phyloP scores from a whole-genome alignment of 2,888 invertebrate genomes.

The Ephialtes manifestator region DNA sequence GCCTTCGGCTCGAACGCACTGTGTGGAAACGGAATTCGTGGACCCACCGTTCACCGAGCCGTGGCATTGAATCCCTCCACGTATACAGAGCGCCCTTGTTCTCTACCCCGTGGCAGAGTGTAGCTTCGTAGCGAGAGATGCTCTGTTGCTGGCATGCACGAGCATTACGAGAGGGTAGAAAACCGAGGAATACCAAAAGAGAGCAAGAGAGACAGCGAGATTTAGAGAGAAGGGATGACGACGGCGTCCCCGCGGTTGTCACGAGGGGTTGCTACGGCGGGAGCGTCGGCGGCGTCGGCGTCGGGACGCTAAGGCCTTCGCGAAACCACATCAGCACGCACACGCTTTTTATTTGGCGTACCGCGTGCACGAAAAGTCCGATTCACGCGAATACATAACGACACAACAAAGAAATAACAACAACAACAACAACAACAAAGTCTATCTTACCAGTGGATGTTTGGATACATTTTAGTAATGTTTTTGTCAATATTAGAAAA shows the following conservation, averaged over 20 bases:
- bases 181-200: background rate
- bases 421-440: background rate
- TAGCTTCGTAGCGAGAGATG: slow-evolving; percentile 45
- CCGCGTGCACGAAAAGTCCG: slow-evolving; percentile 19
- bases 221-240: slow-evolving; percentile 64
- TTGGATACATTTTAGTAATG: background rate
- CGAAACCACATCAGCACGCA: slow-evolving; percentile 69
- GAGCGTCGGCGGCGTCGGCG: slow-evolving; percentile 71
- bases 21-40: slow-evolving; percentile 68
- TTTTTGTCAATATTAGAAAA: background rate
- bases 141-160: slow-evolving; percentile 49
- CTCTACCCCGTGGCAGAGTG: slow-evolving; percentile 15
- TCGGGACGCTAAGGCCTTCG: slow-evolving; percentile 71
- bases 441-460: background rate
- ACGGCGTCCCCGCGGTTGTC: slow-evolving; percentile 62
- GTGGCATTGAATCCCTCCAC: slow-evolving; percentile 71
- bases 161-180: slow-evolving; percentile 22
- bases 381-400: background rate
- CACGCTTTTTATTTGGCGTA: slow-evolving; percentile 61
- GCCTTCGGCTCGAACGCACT: slow-evolving; percentile 46
- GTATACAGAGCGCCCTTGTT: slow-evolving; percentile 20
- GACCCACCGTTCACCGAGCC: slow-evolving; percentile 68
- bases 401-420: background rate
- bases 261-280: slow-evolving; percentile 69
- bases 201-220: slow-evolving; percentile 45